A percentile compares a stretch with the other conserved stretches of the same genome.
Evolutionary conservation across 2,113 vertebrate genomes (phyloP).

Genomic region (Psephotus haematonotus): DNA sequence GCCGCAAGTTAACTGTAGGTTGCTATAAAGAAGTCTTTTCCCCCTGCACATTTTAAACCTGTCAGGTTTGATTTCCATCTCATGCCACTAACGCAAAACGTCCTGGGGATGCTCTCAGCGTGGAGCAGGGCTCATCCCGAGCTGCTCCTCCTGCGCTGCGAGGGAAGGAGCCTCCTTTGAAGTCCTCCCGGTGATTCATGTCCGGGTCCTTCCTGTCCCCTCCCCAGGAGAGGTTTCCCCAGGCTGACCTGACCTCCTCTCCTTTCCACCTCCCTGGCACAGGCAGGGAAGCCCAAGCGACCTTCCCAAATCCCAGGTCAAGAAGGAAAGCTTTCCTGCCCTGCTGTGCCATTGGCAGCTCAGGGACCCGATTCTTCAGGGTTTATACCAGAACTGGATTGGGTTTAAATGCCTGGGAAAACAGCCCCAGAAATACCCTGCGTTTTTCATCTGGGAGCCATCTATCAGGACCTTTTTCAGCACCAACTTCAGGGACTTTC

Average conservation of each 20-base stretch:
- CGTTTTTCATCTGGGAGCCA: neutral
- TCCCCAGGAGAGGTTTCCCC: neutral
- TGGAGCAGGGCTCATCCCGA: neutral
- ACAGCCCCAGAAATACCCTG: neutral
- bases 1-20: neutral
- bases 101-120: neutral
- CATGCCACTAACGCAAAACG: neutral
- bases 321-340: neutral
- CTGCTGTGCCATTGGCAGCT: neutral
- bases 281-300: neutral
- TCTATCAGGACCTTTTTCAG: neutral
- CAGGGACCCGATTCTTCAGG: neutral
- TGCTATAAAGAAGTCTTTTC: neutral
- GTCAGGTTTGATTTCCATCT: slow-evolving; percentile 6
- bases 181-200: neutral
- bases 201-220: neutral
- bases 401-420: accelerated
- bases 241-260: neutral
- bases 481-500: neutral
- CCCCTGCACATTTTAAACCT: slow-evolving; percentile 26
- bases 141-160: neutral
- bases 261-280: neutral
- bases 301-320: neutral
- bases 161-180: neutral
- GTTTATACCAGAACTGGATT: neutral